Evolutionary conservation across 2,113 vertebrate species (phyloP).

Genomic region (Vidua chalybeata): DNA sequence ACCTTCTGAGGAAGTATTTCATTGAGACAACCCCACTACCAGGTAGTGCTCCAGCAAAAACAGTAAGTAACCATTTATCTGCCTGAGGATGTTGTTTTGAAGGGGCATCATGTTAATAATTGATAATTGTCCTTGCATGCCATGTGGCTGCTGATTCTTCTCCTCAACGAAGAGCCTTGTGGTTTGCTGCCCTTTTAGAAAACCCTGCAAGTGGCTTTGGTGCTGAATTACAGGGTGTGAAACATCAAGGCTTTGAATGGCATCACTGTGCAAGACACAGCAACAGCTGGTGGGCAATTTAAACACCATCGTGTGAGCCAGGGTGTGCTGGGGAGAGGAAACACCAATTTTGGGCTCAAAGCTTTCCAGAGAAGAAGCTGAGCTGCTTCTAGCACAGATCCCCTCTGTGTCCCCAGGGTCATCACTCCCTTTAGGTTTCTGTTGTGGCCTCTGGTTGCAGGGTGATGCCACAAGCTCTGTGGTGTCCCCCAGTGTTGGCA

Average conservation of each 20-base stretch:
- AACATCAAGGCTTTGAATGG: neutral
- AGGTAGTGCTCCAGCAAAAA: slow-evolving; percentile 52
- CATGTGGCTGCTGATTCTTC: neutral
- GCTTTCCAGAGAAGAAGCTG: neutral
- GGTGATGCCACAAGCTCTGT: neutral
- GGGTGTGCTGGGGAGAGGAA: neutral
- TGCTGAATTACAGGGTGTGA: neutral
- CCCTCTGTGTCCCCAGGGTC: neutral
- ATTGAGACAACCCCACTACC: slow-evolving; percentile 61
- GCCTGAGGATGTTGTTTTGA: neutral
- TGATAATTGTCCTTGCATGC: neutral
- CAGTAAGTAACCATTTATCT: slow-evolving; percentile 63
- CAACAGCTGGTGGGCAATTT: neutral
- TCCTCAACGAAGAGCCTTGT: neutral
- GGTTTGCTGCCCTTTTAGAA: neutral
- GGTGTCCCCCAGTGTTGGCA: accelerated
- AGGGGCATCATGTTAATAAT: neutral
- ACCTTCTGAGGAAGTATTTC: slow-evolving; percentile 83
- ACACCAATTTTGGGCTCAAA: neutral
- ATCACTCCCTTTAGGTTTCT: neutral
- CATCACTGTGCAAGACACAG: neutral
- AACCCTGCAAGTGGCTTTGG: neutral
- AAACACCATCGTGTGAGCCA: neutral
- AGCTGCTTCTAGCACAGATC: neutral
- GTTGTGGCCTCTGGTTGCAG: neutral